phyloP scores from a whole-genome alignment of 2,113 vertebrate species.

The Chloroceryle aenea region DNA sequence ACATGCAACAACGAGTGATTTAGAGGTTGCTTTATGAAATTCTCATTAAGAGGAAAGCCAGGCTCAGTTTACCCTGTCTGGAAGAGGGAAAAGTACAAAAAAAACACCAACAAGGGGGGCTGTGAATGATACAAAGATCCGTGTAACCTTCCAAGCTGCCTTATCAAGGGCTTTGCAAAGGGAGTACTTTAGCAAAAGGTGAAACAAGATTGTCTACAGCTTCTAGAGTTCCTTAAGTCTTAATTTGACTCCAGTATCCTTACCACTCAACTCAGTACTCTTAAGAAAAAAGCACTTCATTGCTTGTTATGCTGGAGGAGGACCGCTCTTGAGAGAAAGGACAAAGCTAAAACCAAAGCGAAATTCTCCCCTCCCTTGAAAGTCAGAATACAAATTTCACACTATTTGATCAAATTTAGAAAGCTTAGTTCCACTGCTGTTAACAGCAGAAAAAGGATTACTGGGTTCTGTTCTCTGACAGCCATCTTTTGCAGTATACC shows the following conservation, averaged over 20 bases:
- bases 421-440: neutral
- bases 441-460: neutral
- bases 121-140: neutral
- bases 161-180: neutral
- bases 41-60: neutral
- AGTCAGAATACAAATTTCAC: neutral
- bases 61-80: neutral
- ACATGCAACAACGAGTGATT: neutral
- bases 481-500: neutral
- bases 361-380: neutral
- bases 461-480: neutral
- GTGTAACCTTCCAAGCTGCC: neutral
- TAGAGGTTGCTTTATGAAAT: neutral
- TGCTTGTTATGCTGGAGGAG: neutral
- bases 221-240: neutral
- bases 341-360: neutral
- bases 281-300: neutral
- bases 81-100: neutral
- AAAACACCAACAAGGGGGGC: fast-evolving
- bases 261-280: neutral
- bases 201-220: neutral
- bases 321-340: neutral
- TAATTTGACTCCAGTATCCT: neutral
- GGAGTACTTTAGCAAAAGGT: neutral
- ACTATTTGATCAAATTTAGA: neutral